phyloP scores from a whole-genome alignment of 2,888 invertebrate species.

The Dinocampus coccinellae region DNA sequence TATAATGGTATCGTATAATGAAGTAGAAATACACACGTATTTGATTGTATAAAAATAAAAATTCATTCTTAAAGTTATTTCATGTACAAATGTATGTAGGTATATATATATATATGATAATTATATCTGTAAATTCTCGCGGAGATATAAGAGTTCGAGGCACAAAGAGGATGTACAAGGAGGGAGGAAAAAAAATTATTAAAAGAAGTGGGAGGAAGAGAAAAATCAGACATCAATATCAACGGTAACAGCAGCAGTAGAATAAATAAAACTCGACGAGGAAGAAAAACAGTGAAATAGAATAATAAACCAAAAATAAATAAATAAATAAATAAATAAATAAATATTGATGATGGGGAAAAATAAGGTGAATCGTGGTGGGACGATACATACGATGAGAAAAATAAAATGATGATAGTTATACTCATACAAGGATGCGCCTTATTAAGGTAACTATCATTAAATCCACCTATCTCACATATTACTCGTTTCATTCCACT shows the following conservation, averaged over 20 bases:
- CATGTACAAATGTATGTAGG: constrained; percentile 58
- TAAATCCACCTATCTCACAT: constrained; percentile 61
- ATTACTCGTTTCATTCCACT: constrained; percentile 47
- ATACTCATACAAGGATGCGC: constrained; percentile 54
- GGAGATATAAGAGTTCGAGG: constrained; percentile 17
- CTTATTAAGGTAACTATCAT: constrained; percentile 65
- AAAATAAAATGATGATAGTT: constrained; percentile 28
- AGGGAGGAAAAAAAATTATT: constrained; percentile 16
- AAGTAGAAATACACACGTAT: constrained; percentile 57
- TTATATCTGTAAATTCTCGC: constrained; percentile 6
- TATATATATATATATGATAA: constrained; percentile 5
- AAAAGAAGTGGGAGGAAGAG: not conserved
- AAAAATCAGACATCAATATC: too few relatives aligned
- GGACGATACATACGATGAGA: constrained; percentile 2
- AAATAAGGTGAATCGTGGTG: constrained; percentile 28
- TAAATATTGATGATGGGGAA: constrained; percentile 23
- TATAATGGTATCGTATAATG: not conserved
- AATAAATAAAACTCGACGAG: not conserved
- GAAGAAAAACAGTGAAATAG: not conserved
- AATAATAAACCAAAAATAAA: constrained; percentile 9
- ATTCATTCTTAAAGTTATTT: constrained; percentile 50
- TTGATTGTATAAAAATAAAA: constrained; percentile 47
- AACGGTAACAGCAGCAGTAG: constrained; percentile 2
- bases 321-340: too few relatives aligned
- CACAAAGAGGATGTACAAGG: constrained; percentile 25